These are phyloP conservation scores for Drosophila leonis DNA, from an alignment of 2,888 invertebrate species.

Conservation along the genomic window DNA sequence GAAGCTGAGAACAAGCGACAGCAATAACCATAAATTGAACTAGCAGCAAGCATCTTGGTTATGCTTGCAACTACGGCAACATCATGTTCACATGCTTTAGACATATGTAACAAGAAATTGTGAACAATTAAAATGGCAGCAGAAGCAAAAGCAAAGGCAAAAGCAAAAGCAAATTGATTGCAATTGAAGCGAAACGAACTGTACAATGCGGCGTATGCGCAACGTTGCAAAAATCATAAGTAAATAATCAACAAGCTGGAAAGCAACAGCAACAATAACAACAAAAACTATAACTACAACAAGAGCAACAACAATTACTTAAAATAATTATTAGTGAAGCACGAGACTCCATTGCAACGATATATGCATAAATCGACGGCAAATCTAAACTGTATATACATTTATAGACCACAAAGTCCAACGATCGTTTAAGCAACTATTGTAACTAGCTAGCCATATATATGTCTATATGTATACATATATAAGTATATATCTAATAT, in stretches of 20 bases:
- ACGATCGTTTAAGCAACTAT: conserved; percentile 16
- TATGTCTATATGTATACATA: background rate
- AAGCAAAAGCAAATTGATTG: background rate
- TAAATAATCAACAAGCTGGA: conserved; percentile 14
- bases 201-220: conserved; percentile 25
- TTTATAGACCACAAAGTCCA: conserved; percentile 13
- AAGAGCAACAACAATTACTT: background rate
- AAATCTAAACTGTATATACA: background rate
- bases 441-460: background rate
- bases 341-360: conserved; percentile 4
- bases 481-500: conserved; percentile 5
- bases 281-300: background rate
- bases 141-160: background rate
- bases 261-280: background rate
- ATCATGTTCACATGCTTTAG: background rate
- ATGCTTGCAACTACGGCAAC: background rate
- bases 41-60: conserved; percentile 2
- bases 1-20: conserved; percentile 10
- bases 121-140: conserved; percentile 2
- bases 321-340: conserved; percentile 10
- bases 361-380: background rate
- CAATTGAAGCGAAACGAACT: background rate
- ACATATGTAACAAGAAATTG: conserved; percentile 14
- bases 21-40: conserved; percentile 7
- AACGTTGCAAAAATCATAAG: conserved; percentile 17